Conservation (phyloP, 2,113 vertebrate genomes). For the Gnathonemus echidnorhynchus region DNA sequence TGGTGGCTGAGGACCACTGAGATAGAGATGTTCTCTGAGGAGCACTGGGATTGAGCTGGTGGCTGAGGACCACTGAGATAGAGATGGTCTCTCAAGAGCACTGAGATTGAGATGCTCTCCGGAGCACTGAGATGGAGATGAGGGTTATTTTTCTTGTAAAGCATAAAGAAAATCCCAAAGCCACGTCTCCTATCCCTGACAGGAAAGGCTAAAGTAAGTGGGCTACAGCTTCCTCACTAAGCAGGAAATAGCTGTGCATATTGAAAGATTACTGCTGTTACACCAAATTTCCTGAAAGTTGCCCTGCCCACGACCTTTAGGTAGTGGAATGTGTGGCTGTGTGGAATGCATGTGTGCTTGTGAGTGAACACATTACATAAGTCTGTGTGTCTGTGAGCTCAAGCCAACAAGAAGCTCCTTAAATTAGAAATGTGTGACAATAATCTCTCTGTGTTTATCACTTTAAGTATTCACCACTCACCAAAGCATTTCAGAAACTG, state of each 20-base stretch:
- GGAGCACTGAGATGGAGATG: no score
- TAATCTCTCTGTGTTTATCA: neutral
- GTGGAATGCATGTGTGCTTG: neutral
- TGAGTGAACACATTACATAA: neutral
- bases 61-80: neutral
- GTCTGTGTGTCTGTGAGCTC: neutral
- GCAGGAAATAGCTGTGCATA: neutral
- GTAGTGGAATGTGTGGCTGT: neutral
- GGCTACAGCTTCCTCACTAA: neutral
- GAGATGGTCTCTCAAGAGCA: neutral
- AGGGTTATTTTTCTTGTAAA: neutral
- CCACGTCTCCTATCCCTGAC: neutral
- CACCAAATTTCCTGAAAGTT: neutral
- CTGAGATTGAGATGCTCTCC: neutral
- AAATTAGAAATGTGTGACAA: neutral
- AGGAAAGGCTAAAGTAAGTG: neutral
- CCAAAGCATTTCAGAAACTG: neutral
- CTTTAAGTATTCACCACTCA: neutral
- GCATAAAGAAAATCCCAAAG: neutral
- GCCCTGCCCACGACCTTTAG: neutral
- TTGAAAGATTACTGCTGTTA: neutral
- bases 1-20: neutral
- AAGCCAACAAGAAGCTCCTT: neutral
- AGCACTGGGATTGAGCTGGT: neutral
- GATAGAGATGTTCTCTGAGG: neutral